Percentiles rank a stretch among this genome's conserved stretches.
Conservation (phyloP, 2,888 invertebrate genomes). For the Branchinecta sandiegonensis region DNA sequence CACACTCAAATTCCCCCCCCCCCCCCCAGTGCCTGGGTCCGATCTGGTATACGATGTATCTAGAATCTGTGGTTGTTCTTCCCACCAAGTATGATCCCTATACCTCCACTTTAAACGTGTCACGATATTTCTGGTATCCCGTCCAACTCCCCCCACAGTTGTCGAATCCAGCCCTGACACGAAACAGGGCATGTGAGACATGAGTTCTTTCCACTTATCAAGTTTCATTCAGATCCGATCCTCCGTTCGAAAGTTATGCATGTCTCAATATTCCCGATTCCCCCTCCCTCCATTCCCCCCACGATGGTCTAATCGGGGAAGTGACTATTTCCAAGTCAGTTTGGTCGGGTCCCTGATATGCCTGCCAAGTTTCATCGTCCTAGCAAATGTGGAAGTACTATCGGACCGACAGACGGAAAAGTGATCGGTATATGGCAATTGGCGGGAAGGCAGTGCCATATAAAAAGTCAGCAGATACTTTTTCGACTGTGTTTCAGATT, state of each 20-base stretch:
- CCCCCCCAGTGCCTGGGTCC: no score
- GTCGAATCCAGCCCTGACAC: neutral
- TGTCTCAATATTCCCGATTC: neutral
- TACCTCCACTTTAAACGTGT: neutral
- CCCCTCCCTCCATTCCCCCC: neutral
- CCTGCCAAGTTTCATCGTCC: slow-evolving; percentile 2
- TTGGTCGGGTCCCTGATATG: neutral
- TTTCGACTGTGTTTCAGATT: no score
- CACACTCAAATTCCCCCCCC: no score
- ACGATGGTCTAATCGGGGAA: neutral
- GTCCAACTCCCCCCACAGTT: neutral
- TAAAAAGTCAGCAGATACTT: no score
- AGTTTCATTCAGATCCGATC: no score
- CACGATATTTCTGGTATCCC: neutral
- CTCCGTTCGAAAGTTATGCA: neutral
- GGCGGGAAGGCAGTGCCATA: no score
- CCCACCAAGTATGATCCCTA: no score
- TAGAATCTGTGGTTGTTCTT: no score
- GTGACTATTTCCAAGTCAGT: neutral
- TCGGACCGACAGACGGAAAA: neutral
- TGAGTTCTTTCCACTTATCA: no score
- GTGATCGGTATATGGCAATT: no score
- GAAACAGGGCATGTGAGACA: neutral
- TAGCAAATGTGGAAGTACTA: neutral
- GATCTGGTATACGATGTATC: no score